Percentiles rank a stretch among this genome's conserved stretches.
Evolutionary conservation across 2,797 vertebrate genomes (phyloP).

Genomic region (Peromyscus aztecus): DNA sequence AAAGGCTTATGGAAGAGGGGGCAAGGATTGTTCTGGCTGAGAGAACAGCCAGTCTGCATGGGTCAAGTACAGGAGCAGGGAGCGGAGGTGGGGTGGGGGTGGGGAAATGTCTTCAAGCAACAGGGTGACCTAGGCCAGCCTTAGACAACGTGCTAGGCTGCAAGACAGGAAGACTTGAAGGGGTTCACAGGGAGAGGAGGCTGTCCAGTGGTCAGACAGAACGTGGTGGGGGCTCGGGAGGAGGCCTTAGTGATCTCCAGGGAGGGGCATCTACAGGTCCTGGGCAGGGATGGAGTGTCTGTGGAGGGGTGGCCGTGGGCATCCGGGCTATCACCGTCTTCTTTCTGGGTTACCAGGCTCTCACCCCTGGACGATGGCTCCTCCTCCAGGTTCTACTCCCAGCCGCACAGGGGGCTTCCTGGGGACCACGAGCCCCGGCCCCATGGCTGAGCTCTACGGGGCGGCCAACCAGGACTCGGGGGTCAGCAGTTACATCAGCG

Average conservation of each 20-base stretch:
- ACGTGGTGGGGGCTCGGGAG: background rate
- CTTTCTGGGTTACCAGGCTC: conserved; percentile 87
- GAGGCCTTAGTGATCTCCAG: background rate
- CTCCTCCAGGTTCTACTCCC: conserved; percentile 93
- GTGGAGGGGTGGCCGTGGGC: background rate
- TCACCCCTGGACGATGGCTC: conserved; percentile 87
- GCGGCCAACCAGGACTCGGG: conserved; percentile 97
- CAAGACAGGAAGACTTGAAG: background rate
- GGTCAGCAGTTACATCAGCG: conserved; percentile 99
- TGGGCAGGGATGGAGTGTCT: background rate
- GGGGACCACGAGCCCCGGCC: conserved; percentile 98
- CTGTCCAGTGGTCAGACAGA: background rate
- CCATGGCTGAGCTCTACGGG: conserved; percentile 98
- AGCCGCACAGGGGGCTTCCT: conserved; percentile 97
- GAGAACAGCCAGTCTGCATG: background rate
- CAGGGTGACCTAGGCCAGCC: background rate
- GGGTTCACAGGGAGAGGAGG: background rate
- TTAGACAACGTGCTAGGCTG: background rate
- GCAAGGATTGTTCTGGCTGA: background rate
- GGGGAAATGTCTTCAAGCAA: background rate
- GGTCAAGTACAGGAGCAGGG: background rate
- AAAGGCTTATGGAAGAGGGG: background rate
- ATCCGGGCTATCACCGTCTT: conserved; percentile 81
- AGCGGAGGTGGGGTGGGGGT: too few species aligned
- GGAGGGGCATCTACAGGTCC: accelerated